A percentile compares a stretch with the other conserved stretches of the same genome.
phyloP scores from a whole-genome alignment of 2,113 vertebrate species.

The Panurus biarmicus region DNA sequence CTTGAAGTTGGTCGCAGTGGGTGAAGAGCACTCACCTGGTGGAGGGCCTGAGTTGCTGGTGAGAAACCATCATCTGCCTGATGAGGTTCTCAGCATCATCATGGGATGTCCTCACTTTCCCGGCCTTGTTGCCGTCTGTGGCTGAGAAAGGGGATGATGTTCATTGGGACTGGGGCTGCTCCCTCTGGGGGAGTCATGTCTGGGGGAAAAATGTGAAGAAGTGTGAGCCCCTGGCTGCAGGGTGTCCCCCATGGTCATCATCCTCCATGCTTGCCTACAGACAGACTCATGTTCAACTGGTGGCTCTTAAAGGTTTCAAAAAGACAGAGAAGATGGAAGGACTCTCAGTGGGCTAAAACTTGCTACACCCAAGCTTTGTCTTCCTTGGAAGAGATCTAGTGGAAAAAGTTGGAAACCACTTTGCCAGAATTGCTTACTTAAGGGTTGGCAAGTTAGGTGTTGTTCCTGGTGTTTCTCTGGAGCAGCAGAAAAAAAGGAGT shows the following conservation, averaged over 20 bases:
- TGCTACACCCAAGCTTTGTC: background rate
- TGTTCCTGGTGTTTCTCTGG: background rate
- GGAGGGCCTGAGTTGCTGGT: background rate
- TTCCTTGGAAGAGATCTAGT: background rate
- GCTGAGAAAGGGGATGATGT: background rate
- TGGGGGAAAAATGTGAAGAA: background rate
- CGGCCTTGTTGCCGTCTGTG: rapidly evolving
- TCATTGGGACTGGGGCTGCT: background rate
- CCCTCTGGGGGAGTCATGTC: background rate
- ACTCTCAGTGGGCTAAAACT: background rate
- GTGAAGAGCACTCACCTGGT: background rate
- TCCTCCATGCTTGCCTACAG: background rate
- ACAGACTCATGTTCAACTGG: background rate
- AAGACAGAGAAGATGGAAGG: background rate
- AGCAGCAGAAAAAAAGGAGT: background rate
- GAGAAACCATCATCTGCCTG: background rate
- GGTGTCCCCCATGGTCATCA: rapidly evolving
- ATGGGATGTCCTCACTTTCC: background rate
- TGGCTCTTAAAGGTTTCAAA: background rate
- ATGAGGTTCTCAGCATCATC: rapidly evolving
- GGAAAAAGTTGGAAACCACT: background rate
- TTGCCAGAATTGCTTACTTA: background rate
- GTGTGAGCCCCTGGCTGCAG: rapidly evolving
- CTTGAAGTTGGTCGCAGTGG: rapidly evolving
- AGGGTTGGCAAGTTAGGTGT: background rate